phyloP scores from a whole-genome alignment of 2,888 invertebrate species.

The Tillus elongatus region DNA sequence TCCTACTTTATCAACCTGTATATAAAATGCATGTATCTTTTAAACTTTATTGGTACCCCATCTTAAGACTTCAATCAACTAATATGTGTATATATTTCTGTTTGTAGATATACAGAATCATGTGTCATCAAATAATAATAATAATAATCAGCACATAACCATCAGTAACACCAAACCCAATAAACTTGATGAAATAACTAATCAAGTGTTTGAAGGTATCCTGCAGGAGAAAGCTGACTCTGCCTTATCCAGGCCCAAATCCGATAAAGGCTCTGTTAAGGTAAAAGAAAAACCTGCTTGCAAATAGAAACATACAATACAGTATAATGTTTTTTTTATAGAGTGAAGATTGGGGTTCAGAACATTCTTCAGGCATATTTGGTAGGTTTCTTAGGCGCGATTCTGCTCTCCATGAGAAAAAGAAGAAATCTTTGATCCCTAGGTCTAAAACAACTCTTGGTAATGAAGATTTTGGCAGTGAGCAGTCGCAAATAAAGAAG shows the following conservation, averaged over 20 bases:
- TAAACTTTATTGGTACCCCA: too few relatives aligned
- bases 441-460: conserved; percentile 26
- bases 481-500: conserved; percentile 36
- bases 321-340: conserved; percentile 30
- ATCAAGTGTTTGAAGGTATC: conserved; percentile 66
- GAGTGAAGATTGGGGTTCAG: conserved; percentile 66
- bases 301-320: background rate
- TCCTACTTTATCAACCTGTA: too few relatives aligned
- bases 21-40: too few relatives aligned
- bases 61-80: too few relatives aligned
- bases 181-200: conserved; percentile 58
- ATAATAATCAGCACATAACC: too few relatives aligned
- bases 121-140: too few relatives aligned
- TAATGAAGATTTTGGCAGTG: conserved; percentile 18
- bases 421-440: conserved; percentile 31
- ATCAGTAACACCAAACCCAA: conserved; percentile 11
- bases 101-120: too few relatives aligned
- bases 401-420: conserved; percentile 43
- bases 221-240: conserved; percentile 55
- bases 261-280: conserved; percentile 51
- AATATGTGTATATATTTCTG: too few relatives aligned
- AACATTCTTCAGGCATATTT: conserved; percentile 59
- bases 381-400: conserved; percentile 57
- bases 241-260: conserved; percentile 31
- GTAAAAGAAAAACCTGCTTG: conserved; percentile 40